Conservation (phyloP, 2,888 invertebrate genomes). For the Ophonus ardosiacus region DNA sequence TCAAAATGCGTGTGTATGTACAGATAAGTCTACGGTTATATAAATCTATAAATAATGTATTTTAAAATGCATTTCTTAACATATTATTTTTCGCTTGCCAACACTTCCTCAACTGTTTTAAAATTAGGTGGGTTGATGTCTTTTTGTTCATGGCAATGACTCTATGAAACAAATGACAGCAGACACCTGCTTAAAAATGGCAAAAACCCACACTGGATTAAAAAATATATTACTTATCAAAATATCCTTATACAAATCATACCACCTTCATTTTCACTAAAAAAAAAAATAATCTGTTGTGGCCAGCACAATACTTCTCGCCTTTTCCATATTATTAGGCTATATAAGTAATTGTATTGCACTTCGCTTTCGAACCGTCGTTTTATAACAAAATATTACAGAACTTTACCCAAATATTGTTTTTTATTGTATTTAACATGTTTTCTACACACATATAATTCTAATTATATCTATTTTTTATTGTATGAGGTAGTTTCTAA, state of each 20-base stretch:
- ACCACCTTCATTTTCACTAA: not conserved
- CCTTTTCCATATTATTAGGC: too few relatives aligned
- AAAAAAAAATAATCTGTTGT: not conserved
- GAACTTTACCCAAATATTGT: too few relatives aligned
- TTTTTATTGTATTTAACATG: too few relatives aligned
- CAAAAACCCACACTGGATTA: not conserved
- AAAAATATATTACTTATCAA: not conserved
- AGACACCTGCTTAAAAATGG: not conserved
- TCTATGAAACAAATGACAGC: not conserved
- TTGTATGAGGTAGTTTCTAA: too few relatives aligned
- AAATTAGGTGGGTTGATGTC: not conserved
- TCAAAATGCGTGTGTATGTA: not conserved
- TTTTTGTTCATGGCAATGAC: not conserved
- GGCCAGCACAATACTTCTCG: too few relatives aligned
- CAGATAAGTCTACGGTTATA: not conserved
- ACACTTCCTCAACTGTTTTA: not conserved
- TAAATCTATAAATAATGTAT: slow-evolving; percentile 3
- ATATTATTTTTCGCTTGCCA: not conserved
- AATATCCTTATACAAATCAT: not conserved
- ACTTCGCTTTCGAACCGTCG: too few relatives aligned
- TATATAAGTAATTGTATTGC: too few relatives aligned
- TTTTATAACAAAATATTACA: too few relatives aligned
- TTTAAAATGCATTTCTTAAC: not conserved
- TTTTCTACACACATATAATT: too few relatives aligned
- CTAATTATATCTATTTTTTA: too few relatives aligned